Conservation (phyloP, 2,113 vertebrate species). For the Bolborhynchus lineola region DNA sequence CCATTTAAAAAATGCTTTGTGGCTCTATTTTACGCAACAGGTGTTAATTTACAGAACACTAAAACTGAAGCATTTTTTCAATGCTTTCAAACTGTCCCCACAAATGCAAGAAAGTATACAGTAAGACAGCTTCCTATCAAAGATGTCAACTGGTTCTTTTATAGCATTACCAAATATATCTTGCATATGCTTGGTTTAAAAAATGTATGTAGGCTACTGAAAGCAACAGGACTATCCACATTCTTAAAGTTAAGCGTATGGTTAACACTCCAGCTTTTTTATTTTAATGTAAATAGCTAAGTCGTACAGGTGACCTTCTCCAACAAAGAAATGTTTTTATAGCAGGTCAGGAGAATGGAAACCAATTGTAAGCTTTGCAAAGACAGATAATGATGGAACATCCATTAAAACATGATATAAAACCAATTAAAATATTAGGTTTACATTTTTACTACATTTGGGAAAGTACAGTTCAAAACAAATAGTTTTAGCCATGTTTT, state of each 20-base stretch:
- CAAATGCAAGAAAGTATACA: background rate
- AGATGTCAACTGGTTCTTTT: conserved; percentile 7
- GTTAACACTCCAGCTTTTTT: background rate
- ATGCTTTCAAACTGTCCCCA: background rate
- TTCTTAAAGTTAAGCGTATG: background rate
- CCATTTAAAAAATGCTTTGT: background rate
- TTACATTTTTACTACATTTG: background rate
- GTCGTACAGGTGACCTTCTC: conserved; percentile 21
- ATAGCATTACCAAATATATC: conserved; percentile 18
- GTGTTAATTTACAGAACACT: background rate
- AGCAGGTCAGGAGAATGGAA: background rate
- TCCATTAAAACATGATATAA: conserved; percentile 6
- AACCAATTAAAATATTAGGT: conserved; percentile 13
- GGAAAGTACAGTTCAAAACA: background rate
- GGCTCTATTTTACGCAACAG: background rate
- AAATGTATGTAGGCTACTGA: background rate
- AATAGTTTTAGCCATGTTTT: background rate
- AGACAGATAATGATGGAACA: background rate
- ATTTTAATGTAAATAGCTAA: conserved; percentile 2
- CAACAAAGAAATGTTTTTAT: background rate
- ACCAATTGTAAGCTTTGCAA: background rate
- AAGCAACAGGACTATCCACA: conserved; percentile 8
- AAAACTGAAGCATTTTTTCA: background rate
- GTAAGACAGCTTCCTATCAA: background rate
- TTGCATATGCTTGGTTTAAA: background rate